Evolutionary conservation across 2,888 invertebrate genomes (phyloP), one percentile per base, ranked within the genome.

Genomic region (Oligia strigilis): DNA sequence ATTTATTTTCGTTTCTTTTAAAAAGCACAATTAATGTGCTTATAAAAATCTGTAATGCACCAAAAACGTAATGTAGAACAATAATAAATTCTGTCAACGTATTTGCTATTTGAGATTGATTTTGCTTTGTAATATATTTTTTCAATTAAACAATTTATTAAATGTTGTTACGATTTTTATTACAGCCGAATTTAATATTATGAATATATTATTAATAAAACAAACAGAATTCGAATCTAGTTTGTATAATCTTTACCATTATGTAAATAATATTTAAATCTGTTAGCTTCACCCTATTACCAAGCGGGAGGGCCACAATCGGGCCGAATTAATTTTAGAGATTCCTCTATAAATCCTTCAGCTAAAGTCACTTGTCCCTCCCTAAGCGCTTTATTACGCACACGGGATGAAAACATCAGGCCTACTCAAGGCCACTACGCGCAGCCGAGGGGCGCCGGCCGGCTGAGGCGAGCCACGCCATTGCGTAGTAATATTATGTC

Each of bases 381-480:
- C 93, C 94, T 96, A 96, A 96, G 96, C 95, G 95, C 93, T 96
- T 96, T 97, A 97, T 96, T 96, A 96, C 96, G 94, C 96, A 92
- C 95, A 92, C 94, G 95, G 94, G 96, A 97, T 96, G 96, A 96
- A 96, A 96, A 96, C 96, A 96, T 97, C 95, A 95, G 94, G 94
- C 93, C 89, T 92, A 91, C 95, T 95, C 97, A 96, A 97, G 97
- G 97, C 95, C 95, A 95, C 94, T 93, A 93, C 94, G 92, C 93
- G 93, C 92, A 92, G 92, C 92, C 90, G 88, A 89, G 91, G 93
- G 93, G 92, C 70, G 77, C 73, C 73, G 52, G 77, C 73, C 77
- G 74, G 74, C 62, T 79, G 87, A 87, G 75, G 80, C 86, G 84
- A 83, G 82, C 80, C 71, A 76, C 79, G 72, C 80, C 83, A 89